Percentiles rank a stretch among this genome's conserved stretches.
These are phyloP conservation scores for Nemopilema nomurai DNA, from an alignment of 30 jellyfish, hydroid and myxozoan species.

Conservation along the genomic window DNA sequence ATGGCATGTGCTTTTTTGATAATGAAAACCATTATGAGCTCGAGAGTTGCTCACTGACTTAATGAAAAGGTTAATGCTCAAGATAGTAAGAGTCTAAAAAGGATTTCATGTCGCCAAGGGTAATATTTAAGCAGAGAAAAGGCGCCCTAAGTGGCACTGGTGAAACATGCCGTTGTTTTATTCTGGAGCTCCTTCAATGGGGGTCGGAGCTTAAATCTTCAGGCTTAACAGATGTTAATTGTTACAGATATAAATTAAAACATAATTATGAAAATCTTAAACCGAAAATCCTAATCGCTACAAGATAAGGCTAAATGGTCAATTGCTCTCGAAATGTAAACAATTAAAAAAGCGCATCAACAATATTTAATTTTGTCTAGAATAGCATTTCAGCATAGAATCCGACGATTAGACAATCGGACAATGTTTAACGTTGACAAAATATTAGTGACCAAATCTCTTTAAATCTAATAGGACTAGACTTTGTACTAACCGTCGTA, in stretches of 20 bases:
- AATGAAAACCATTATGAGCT: background rate
- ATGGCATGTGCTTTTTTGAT: background rate
- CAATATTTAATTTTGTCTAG: background rate
- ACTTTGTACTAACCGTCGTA: background rate
- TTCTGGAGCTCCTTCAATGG: background rate
- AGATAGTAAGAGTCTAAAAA: background rate
- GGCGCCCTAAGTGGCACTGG: background rate
- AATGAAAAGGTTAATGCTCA: background rate
- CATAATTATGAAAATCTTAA: conserved; percentile 4
- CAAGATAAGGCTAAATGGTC: conserved; percentile 26
- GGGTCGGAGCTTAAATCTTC: conserved; percentile 16
- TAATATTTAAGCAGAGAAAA: background rate
- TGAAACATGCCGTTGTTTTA: background rate
- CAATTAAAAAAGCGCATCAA: conserved; percentile 3
- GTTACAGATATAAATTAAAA: conserved; percentile 33
- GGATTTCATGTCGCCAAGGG: background rate
- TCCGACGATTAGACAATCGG: conserved; percentile 30
- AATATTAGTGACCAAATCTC: conserved; percentile 21
- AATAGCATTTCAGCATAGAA: conserved; percentile 3
- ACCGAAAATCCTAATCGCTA: conserved; percentile 13
- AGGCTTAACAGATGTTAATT: conserved; percentile 35
- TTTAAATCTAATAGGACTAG: conserved; percentile 11
- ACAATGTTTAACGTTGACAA: conserved; percentile 17
- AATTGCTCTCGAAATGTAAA: conserved; percentile 21
- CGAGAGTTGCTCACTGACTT: background rate